Percentiles rank a stretch among this genome's conserved stretches.
Evolutionary conservation across 53 echinoderm and acorn worm species (phyloP).

Genomic region (Antedon mediterranea): DNA sequence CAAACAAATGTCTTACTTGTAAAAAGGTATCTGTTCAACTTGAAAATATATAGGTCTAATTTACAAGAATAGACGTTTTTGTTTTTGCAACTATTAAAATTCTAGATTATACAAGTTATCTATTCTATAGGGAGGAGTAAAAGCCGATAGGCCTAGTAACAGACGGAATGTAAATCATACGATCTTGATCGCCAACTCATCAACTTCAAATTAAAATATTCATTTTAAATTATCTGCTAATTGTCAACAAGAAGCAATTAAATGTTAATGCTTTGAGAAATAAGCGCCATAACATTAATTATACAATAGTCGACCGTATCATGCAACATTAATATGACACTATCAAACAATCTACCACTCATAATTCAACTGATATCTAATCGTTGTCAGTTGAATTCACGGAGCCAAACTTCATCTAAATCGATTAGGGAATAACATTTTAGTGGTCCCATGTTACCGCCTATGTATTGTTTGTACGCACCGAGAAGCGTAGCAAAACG

Average conservation of each 20-base stretch:
- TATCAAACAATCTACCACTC: background rate
- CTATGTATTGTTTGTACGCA: background rate
- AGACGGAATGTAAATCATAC: no score
- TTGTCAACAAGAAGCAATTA: background rate
- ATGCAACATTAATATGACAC: background rate
- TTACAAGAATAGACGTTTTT: no score
- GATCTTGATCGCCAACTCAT: no score
- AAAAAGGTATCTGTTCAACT: no score
- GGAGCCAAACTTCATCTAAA: background rate
- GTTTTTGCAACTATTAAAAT: no score
- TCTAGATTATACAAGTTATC: no score
- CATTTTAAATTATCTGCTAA: background rate
- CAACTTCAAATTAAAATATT: background rate
- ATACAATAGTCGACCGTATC: background rate
- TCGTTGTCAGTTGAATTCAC: background rate
- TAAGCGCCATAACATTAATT: background rate
- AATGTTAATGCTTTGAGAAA: background rate
- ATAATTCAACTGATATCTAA: background rate
- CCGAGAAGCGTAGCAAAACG: background rate
- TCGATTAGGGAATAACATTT: background rate
- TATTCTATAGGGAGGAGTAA: no score
- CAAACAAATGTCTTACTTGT: no score
- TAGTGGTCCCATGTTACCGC: background rate
- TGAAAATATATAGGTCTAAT: no score
- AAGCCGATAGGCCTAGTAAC: no score